phyloP scores from a whole-genome alignment of 1,140 invertebrate genomes.

The Helicoverpa zea region DNA sequence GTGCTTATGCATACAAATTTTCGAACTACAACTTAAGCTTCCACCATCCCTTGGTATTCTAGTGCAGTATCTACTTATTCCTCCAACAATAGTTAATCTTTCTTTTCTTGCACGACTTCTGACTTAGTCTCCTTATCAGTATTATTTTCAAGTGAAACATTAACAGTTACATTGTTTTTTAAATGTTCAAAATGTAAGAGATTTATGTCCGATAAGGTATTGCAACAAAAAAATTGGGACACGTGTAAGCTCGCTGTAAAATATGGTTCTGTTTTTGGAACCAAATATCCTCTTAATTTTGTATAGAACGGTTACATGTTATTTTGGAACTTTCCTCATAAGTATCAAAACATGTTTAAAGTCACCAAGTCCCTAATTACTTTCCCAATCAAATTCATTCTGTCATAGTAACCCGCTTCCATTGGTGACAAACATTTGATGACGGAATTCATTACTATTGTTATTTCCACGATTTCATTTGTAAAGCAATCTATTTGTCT shows the following conservation, averaged over 20 bases:
- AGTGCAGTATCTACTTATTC: not conserved
- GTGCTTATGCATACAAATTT: conserved; percentile 19
- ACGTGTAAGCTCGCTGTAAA: not conserved
- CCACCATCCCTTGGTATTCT: too few relatives aligned
- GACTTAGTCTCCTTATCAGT: not conserved
- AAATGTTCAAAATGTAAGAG: not conserved
- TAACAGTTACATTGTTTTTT: not conserved
- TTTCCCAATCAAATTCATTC: conserved; percentile 33
- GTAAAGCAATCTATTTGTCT: conserved; percentile 17
- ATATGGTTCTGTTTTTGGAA: not conserved
- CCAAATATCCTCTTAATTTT: too few relatives aligned
- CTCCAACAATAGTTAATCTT: not conserved
- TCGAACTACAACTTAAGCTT: not conserved
- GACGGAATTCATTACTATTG: conserved; percentile 14
- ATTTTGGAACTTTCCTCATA: not conserved
- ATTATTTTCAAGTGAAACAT: too few relatives aligned
- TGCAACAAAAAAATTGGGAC: not conserved
- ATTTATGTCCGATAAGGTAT: not conserved
- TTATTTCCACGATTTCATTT: conserved; percentile 1
- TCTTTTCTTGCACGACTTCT: not conserved
- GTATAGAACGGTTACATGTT: too few relatives aligned
- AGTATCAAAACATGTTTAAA: not conserved
- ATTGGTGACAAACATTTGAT: not conserved
- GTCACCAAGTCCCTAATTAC: conserved; percentile 19
- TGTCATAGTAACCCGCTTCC: conserved; percentile 27